Conservation (phyloP, 2,113 vertebrate species). For the Ammodytes marinus region DNA sequence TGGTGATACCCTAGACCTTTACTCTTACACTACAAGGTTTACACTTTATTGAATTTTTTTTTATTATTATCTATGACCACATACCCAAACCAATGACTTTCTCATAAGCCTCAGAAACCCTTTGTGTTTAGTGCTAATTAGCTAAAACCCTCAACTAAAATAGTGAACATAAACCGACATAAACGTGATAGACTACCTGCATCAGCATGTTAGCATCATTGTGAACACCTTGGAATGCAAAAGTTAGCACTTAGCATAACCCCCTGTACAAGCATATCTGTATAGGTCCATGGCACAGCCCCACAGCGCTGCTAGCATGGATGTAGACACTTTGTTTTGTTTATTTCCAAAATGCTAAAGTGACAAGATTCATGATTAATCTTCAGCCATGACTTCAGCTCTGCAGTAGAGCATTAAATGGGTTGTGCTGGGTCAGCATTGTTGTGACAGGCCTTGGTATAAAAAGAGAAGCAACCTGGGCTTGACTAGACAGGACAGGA, state of each 20-base stretch:
- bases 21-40: no score
- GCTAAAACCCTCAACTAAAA: neutral
- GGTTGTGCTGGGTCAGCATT: constrained; percentile 68
- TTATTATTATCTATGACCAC: neutral
- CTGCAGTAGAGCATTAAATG: constrained; percentile 31
- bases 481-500: constrained; percentile 73
- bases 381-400: constrained; percentile 26
- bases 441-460: constrained; percentile 70
- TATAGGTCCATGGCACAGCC: neutral
- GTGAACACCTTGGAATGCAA: neutral
- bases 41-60: neutral
- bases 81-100: neutral
- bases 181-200: neutral
- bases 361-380: constrained; percentile 47
- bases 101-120: neutral
- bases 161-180: neutral
- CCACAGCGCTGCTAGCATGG: neutral
- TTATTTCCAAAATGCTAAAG: constrained; percentile 17
- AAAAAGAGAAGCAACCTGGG: constrained; percentile 68
- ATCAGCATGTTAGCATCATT: neutral
- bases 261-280: no score
- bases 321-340: neutral
- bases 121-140: neutral
- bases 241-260: neutral
- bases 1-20: no score